Base-by-base conservation (phyloP, 2,113 vertebrate genomes). In the Haliaeetus leucogaster region DNA sequence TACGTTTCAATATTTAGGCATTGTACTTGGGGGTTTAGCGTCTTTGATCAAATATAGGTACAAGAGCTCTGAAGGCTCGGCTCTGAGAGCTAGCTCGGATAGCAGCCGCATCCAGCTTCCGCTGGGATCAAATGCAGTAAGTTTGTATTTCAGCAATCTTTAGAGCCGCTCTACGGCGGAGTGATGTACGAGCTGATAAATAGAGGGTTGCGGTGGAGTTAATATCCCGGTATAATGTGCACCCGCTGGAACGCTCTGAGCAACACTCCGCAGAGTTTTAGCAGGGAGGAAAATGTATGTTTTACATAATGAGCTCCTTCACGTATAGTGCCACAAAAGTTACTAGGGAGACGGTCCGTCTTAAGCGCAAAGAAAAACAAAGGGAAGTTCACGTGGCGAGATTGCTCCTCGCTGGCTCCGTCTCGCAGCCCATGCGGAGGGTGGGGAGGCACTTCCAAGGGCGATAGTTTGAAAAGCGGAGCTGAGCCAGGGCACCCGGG, bases 281-380 rank as follows among this genome's bases (percentile, higher is more conserved):
- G 47, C 38, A 29, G 62, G 47, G 47, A 74, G 30, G 63, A 26
- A 71, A 89, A 78, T 52, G 82, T 88, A 56, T 58, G 73, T 88
- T 95, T 92, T 87, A 62, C 95, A 94, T 82, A 96, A 96, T 81
- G 52, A 94, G 93, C 34, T 74, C 58, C 95, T 95, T 81, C 80
- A 4, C 63, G 9, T 58, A 50, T 40, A 71, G 52, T 16, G 83
- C 72, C 92, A 95, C 95, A 96, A 94, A 97, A 97, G 95, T 94
- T 94, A 95, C 96, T 96, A 96, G 86, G 94, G 95, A 95, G 94
- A 97, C 86, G 9, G 84, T 43, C 73, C 13, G 18, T 94, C 95
- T 58, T 85, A 61, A 85, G 84, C 26, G 38, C 84, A 14, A 36
- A 40, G 74, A 85, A 95, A 97, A 95, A 93, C 94, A 97, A 97